These are phyloP conservation scores for Didymodactylos carnosus DNA, from an alignment of 2,888 invertebrate genomes.

Conservation along the genomic window DNA sequence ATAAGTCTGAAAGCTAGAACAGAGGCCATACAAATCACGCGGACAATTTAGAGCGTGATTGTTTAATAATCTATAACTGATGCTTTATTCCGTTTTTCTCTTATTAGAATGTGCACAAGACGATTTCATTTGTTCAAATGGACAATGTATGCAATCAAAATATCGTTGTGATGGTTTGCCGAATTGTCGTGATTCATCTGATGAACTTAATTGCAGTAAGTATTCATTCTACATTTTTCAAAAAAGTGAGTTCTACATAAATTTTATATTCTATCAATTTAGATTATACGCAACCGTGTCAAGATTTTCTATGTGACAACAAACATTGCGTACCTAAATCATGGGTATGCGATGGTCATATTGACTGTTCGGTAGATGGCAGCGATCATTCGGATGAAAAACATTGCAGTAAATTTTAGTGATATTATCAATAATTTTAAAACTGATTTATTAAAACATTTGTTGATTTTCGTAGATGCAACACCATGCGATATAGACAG, in stretches of 20 bases:
- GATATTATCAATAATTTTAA: no score
- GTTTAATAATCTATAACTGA: neutral
- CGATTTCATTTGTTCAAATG: neutral
- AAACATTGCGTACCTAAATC: neutral
- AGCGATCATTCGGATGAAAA: slow-evolving; percentile 2
- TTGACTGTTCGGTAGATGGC: neutral
- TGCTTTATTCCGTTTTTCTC: neutral
- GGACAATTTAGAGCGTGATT: no score
- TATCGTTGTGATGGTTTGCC: slow-evolving; percentile 1
- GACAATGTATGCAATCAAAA: neutral
- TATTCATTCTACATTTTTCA: neutral
- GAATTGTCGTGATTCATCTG: neutral
- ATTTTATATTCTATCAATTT: neutral
- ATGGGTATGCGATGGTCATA: neutral
- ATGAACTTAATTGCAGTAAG: neutral
- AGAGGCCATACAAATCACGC: no score
- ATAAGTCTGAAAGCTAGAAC: no score
- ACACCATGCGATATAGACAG: neutral
- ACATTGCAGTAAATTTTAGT: no score
- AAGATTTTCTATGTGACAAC: neutral
- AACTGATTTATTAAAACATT: no score
- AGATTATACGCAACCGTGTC: neutral
- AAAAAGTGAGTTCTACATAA: neutral
- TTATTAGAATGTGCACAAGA: neutral
- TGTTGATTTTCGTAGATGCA: no score